A percentile compares a stretch with the other conserved stretches of the same genome.
These are phyloP conservation scores for Apamea sordens DNA, from an alignment of 2,888 invertebrate genomes.

Conservation along the genomic window DNA sequence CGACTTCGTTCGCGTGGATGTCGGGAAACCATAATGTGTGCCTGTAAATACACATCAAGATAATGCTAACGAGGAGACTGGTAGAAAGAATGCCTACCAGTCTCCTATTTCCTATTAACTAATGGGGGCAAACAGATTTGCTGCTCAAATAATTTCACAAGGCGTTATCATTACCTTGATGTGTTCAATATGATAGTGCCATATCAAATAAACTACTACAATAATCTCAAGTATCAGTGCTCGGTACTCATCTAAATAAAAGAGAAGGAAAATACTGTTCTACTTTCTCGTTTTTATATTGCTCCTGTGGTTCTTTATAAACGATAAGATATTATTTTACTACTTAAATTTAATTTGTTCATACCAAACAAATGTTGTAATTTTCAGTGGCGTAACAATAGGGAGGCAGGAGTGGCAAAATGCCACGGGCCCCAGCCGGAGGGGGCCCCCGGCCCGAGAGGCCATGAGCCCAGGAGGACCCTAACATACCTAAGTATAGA, in stretches of 20 bases:
- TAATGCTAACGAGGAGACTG: not conserved
- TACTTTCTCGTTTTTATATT: not conserved
- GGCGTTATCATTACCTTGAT: not conserved
- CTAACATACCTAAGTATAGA: too few relatives aligned
- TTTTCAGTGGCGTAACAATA: too few relatives aligned
- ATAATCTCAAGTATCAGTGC: not conserved
- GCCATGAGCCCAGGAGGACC: too few relatives aligned
- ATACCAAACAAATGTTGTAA: not conserved
- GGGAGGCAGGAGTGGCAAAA: too few relatives aligned
- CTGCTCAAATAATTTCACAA: conserved; percentile 7
- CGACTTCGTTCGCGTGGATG: too few relatives aligned
- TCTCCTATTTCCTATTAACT: not conserved
- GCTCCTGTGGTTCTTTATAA: not conserved
- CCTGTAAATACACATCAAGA: not conserved
- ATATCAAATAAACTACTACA: not conserved
- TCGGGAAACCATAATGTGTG: too few relatives aligned
- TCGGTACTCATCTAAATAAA: not conserved
- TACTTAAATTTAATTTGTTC: not conserved
- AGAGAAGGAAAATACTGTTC: not conserved
- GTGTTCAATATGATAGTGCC: not conserved
- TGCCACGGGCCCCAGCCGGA: too few relatives aligned
- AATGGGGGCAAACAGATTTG: not conserved
- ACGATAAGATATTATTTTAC: not conserved
- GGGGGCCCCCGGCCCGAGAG: too few relatives aligned
- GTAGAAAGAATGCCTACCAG: not conserved